phyloP scores from a whole-genome alignment of 2,113 vertebrate genomes.

The Xerus inauris region DNA sequence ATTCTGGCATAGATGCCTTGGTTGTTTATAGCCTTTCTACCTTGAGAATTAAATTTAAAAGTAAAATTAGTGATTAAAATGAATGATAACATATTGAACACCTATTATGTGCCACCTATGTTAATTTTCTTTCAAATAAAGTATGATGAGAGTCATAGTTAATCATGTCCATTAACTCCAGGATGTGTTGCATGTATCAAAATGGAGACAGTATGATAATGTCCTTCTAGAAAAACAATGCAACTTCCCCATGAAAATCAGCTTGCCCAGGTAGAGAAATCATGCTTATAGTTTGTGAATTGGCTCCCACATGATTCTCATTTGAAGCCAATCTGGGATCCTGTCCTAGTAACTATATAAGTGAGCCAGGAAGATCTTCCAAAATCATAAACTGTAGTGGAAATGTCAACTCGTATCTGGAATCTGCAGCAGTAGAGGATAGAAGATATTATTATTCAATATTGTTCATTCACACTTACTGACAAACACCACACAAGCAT shows the following conservation, averaged over 20 bases:
- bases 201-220: background rate
- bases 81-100: background rate
- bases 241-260: background rate
- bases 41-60: background rate
- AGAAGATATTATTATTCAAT: background rate
- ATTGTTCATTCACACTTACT: background rate
- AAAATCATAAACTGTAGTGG: background rate
- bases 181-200: background rate
- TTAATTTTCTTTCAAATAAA: background rate
- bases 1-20: background rate
- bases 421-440: background rate
- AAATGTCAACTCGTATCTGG: background rate
- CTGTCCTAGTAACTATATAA: constrained; percentile 12
- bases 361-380: background rate
- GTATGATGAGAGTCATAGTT: background rate
- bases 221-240: background rate
- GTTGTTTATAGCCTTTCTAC: background rate
- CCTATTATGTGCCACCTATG: background rate
- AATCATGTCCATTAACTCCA: background rate
- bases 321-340: constrained; percentile 22
- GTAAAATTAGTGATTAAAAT: background rate
- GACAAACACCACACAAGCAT: background rate
- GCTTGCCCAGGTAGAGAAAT: background rate
- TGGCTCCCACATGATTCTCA: background rate
- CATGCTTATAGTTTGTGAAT: background rate